Evolutionary conservation across 2,888 invertebrate genomes (phyloP).

Genomic region (Anthrax anthrax): DNA sequence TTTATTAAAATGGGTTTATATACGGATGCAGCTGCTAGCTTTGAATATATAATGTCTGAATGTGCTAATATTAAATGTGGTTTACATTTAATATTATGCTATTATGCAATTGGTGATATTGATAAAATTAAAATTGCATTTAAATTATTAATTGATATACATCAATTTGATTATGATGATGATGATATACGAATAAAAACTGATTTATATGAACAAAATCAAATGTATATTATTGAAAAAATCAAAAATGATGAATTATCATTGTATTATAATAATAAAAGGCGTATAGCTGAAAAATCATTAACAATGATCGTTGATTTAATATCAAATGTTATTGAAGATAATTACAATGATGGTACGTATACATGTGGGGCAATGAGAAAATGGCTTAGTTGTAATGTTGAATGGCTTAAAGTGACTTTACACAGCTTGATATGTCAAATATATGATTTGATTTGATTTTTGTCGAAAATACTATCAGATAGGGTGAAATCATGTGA

Average conservation of each 20-base stretch:
- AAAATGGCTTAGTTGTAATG: no score
- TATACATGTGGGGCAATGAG: no score
- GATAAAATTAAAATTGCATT: slow-evolving; percentile 92
- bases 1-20: slow-evolving; percentile 94
- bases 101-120: slow-evolving; percentile 76
- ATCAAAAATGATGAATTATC: slow-evolving; percentile 65
- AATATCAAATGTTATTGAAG: slow-evolving; percentile 73
- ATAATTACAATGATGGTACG: slow-evolving; percentile 47
- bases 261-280: slow-evolving; percentile 53
- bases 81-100: slow-evolving; percentile 77
- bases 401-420: no score
- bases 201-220: slow-evolving; percentile 20
- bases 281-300: slow-evolving; percentile 61
- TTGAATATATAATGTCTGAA: slow-evolving; percentile 97
- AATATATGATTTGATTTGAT: no score
- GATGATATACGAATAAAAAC: slow-evolving; percentile 59
- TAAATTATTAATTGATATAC: slow-evolving; percentile 73
- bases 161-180: slow-evolving; percentile 69
- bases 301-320: slow-evolving; percentile 76
- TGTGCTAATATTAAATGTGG: slow-evolving; percentile 78
- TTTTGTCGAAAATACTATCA: no score
- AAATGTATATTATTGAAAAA: slow-evolving; percentile 48
- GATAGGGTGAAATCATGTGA: no score
- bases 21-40: slow-evolving; percentile 88
- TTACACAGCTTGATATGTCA: no score